Base-by-base conservation (phyloP, 1,140 invertebrate species). In the Drosophila bifasciata region DNA sequence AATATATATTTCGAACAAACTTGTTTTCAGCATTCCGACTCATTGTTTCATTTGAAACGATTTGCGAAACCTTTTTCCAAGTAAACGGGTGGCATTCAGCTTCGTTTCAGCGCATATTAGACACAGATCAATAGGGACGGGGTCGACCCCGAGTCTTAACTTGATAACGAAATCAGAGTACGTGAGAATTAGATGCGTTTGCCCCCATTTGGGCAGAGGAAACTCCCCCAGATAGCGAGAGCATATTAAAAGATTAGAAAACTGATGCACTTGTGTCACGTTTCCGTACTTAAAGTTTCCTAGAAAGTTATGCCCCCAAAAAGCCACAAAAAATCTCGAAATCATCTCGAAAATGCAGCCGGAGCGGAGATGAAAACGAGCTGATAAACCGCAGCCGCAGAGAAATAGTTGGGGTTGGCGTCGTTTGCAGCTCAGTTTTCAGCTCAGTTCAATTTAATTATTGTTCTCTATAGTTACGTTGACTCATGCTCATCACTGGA, bases 211-310 rank as follows among this genome's bases (percentile, higher is more conserved):
- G n/a, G n/a, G n/a, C 45, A 72, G 55, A 79, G 59, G 41, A 45
- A 49, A 48, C 25, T 25, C 61, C 19, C 45, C 67, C 62, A 52
- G 40, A 76, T 70, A 62, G 68, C 72, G 45, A 69, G 62, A 68
- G 46, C 77, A 86, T 81, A 86, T 86, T 81, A 81, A 77, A 58
- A 85, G 81, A 81, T 88, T 85, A 81, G 73, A 85, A 81, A 85
- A 62, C 61, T 43, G 21, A 57, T 58, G 55, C 66, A 69, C 70
- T 79, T 58, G 49, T 76, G 72, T 86, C 80, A 85, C 81, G 81
- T 85, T 71, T 74, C 58, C 39, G 73, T 64, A 77, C 73, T 85
- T 74, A n/a, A 78, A 85, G 58, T 61, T 78, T 77, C 60, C 61
- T 77, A 86, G 81, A 85, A 85, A 85, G 81, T 85, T 81, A 80